Base-by-base conservation (phyloP, 1,140 invertebrate species). In the Theocolax elegans region DNA sequence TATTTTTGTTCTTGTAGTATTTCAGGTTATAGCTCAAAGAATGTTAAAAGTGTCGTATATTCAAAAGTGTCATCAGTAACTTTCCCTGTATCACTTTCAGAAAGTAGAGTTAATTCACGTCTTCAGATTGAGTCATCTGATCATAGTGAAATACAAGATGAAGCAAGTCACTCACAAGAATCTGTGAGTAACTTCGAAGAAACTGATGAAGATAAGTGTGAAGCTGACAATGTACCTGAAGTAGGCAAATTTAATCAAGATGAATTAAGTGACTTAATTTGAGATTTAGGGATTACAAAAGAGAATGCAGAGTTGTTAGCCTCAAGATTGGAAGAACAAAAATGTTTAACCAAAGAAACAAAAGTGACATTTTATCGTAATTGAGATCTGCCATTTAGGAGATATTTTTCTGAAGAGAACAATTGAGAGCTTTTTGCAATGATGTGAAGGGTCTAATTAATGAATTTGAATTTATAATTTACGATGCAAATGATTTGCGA, bases 251-350 rank as follows among this genome's bases (percentile, higher is more conserved):
- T 64, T 46, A 64, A 29, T 35, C 60, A 64, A 64, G 17, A 27
- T 19, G 60, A 64, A 25, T 49, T 48, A 17, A 64, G 60, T 49
- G 60, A 64, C 49, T 29, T 64, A 3, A n/a, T 21, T 27, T 23
- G 60, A 29, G 60, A 64, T 25, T 49, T 64, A 31, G 60, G 60
- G 7, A 9, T 64, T n/a, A 48, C 60, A 27, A 35, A 64, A 64
- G 60, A 64, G 31, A 35, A 48, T 27, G 8, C 60, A 23, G 60
- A 64, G 23, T 15, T 64, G 6, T 23, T 80, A 75, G 76, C 59
- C n/a, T 79, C 76, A 42, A 63, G 77, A 27, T 72, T 80, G 60
- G 77, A 71, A 44, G 8, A 67, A 42, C n/a, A 68, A 68, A 49
- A 65, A 46, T 17, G 27, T 27, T 31, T 56, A 35, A 21, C 27